Conservation (phyloP, 2,888 invertebrate species). For the Papilio elwesi region DNA sequence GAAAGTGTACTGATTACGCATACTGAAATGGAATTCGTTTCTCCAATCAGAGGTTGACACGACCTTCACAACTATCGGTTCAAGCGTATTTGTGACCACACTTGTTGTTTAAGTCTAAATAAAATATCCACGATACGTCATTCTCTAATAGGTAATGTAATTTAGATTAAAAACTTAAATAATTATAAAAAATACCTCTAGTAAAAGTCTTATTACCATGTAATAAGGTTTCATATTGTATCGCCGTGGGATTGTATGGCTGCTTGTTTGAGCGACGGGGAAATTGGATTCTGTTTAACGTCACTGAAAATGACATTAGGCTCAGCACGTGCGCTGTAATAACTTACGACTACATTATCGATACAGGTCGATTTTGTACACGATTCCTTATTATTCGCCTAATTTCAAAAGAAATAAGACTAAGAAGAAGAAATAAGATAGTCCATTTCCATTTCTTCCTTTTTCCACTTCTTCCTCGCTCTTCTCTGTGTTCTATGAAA, state of each 20-base stretch:
- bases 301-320: conserved; percentile 73
- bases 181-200: conserved; percentile 40
- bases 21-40: too few relatives aligned
- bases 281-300: conserved; percentile 71
- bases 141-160: conserved; percentile 2
- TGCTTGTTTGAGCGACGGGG: conserved; percentile 61
- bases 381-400: too few relatives aligned
- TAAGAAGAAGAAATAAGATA: too few relatives aligned
- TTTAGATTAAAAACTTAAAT: conserved; percentile 31
- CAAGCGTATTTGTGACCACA: too few relatives aligned
- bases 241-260: conserved; percentile 70
- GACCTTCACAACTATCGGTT: too few relatives aligned
- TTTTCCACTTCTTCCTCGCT: too few relatives aligned
- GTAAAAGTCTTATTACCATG: conserved; percentile 55
- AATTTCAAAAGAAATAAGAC: too few relatives aligned
- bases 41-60: too few relatives aligned
- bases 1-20: too few relatives aligned
- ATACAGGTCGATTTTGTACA: background rate
- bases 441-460: too few relatives aligned
- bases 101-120: background rate
- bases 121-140: background rate
- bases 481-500: too few relatives aligned
- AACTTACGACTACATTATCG: conserved; percentile 1
- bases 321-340: conserved; percentile 59
- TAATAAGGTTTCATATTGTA: conserved; percentile 69